Percentiles rank a stretch among this genome's conserved stretches.
Conservation (phyloP, 2,888 invertebrate species). For the Amiota communis region DNA sequence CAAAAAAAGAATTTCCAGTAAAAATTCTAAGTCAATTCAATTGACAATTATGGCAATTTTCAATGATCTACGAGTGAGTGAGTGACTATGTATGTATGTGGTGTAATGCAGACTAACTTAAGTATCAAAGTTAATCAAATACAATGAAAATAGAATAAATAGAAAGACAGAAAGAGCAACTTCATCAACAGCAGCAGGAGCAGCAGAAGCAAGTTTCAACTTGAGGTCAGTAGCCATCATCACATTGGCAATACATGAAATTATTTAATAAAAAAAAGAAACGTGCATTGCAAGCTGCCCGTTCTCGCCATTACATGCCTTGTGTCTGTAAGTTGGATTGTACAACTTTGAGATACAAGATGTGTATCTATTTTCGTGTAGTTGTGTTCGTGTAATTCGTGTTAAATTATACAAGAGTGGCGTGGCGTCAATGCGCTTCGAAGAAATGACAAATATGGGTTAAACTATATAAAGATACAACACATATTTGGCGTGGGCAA, state of each 20-base stretch:
- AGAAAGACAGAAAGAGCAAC: slow-evolving; percentile 5
- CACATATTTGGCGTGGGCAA: slow-evolving; percentile 19
- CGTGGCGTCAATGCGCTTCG: slow-evolving; percentile 1
- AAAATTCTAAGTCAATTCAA: slow-evolving; percentile 35
- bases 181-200: slow-evolving; percentile 10
- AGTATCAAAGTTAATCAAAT: neutral
- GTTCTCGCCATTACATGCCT: neutral
- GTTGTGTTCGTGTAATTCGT: slow-evolving; percentile 9
- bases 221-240: slow-evolving; percentile 33
- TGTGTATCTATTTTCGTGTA: slow-evolving; percentile 1
- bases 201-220: slow-evolving; percentile 5
- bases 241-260: slow-evolving; percentile 36
- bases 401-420: slow-evolving; percentile 20
- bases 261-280: slow-evolving; percentile 31
- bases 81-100: neutral
- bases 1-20: slow-evolving; percentile 31
- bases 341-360: neutral
- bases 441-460: slow-evolving; percentile 33
- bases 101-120: neutral
- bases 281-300: neutral
- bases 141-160: neutral
- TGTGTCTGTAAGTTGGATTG: neutral
- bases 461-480: slow-evolving; percentile 15
- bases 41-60: slow-evolving; percentile 33
- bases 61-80: neutral